Evolutionary conservation across 2,113 vertebrate genomes (phyloP).

Genomic region (Neolamprologus fasciatus): DNA sequence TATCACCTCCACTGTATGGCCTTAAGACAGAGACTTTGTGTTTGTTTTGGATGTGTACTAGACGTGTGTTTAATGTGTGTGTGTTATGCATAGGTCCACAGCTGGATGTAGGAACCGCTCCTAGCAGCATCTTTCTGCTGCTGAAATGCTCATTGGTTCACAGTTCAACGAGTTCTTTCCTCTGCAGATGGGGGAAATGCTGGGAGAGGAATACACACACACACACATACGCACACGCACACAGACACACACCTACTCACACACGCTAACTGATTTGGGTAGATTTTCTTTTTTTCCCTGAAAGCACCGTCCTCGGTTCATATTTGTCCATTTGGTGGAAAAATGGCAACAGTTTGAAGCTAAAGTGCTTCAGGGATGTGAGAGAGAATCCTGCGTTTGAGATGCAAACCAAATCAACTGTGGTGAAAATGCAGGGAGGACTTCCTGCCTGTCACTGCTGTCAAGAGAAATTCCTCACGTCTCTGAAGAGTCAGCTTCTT

Average conservation of each 20-base stretch:
- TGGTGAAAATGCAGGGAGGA: slow-evolving; percentile 5
- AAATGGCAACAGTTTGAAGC: background rate
- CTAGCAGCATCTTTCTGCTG: slow-evolving; percentile 46
- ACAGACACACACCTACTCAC: background rate
- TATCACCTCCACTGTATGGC: background rate
- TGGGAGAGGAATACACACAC: background rate
- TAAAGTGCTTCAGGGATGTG: slow-evolving; percentile 7
- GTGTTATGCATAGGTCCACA: slow-evolving; percentile 25
- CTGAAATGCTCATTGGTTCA: slow-evolving; percentile 54
- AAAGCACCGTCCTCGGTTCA: background rate
- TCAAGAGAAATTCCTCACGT: slow-evolving; percentile 10
- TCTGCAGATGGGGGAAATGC: slow-evolving; percentile 23
- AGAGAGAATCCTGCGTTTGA: slow-evolving; percentile 11
- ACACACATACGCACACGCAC: background rate
- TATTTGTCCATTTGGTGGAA: slow-evolving; percentile 12
- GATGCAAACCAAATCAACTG: background rate
- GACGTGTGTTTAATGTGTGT: background rate
- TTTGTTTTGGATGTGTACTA: slow-evolving; percentile 3
- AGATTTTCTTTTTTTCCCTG: background rate
- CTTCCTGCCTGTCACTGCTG: slow-evolving; percentile 28
- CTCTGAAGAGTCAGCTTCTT: background rate
- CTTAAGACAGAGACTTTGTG: background rate
- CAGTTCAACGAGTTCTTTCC: slow-evolving; percentile 57
- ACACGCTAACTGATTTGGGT: background rate
- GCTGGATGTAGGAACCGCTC: slow-evolving; percentile 48